Evolutionary conservation across 2,797 vertebrate genomes (phyloP).

Genomic region (Oreonectes daqikongensis): DNA sequence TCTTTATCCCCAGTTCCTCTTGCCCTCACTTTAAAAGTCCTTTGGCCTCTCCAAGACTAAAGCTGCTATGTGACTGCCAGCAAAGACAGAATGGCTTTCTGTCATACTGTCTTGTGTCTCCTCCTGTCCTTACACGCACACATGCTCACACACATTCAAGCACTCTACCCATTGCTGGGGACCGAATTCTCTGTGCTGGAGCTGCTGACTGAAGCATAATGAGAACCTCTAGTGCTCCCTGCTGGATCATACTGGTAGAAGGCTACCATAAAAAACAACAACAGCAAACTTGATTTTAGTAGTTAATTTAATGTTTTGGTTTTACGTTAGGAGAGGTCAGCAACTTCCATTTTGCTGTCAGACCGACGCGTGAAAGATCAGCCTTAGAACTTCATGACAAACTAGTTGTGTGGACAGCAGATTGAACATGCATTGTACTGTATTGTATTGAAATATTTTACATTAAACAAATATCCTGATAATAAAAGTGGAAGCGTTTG

Average conservation of each 20-base stretch:
- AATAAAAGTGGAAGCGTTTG: conserved; percentile 89
- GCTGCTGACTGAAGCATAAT: conserved; percentile 73
- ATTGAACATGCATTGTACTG: conserved; percentile 97
- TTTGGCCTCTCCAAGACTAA: conserved; percentile 73
- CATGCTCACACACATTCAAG: conserved; percentile 43
- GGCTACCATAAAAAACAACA: conserved; percentile 73
- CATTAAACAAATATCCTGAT: conserved; percentile 99
- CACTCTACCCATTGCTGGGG: conserved; percentile 67
- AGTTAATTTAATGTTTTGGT: conserved; percentile 80
- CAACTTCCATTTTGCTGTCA: conserved; percentile 78
- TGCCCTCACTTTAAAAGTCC: conserved; percentile 54
- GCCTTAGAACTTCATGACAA: conserved; percentile 88
- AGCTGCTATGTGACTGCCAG: conserved; percentile 84
- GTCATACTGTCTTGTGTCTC: conserved; percentile 56
- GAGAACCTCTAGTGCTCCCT: conserved; percentile 67
- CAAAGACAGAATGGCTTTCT: conserved; percentile 69
- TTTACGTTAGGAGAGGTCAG: conserved; percentile 71
- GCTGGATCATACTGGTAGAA: conserved; percentile 65
- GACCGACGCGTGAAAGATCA: conserved; percentile 81
- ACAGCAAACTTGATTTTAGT: conserved; percentile 76
- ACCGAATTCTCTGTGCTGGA: conserved; percentile 66
- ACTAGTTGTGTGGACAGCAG: conserved; percentile 77
- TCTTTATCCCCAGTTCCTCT: conserved; percentile 56
- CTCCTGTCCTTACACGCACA: conserved; percentile 42
- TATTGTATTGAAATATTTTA: conserved; percentile 99